These are phyloP conservation scores for Phataginus tetradactyla DNA, from an alignment of 2,797 vertebrate genomes.

Conservation along the genomic window DNA sequence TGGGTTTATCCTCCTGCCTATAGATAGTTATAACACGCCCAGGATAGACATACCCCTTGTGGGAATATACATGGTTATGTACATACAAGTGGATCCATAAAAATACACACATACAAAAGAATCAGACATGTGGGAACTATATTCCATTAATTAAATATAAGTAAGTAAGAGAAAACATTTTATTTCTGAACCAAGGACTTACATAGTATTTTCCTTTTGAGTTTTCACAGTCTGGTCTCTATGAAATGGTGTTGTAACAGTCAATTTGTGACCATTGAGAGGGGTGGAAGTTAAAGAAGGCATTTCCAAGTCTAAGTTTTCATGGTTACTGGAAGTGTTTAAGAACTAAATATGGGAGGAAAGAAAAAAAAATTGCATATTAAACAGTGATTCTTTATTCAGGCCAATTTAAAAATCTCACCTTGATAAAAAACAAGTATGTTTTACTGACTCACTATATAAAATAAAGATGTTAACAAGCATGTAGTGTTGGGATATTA, in stretches of 20 bases:
- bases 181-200: slow-evolving; percentile 80
- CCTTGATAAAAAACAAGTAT: slow-evolving; percentile 37
- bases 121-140: background rate
- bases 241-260: slow-evolving; percentile 87
- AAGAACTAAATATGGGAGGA: slow-evolving; percentile 90
- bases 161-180: slow-evolving; percentile 19
- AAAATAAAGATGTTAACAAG: background rate
- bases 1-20: background rate
- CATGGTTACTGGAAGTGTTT: slow-evolving; percentile 92
- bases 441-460: slow-evolving; percentile 21
- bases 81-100: background rate
- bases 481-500: background rate
- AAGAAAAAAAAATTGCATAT: slow-evolving; percentile 59
- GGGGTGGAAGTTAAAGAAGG: slow-evolving; percentile 90
- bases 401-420: slow-evolving; percentile 45
- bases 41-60: background rate
- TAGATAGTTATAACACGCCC: background rate
- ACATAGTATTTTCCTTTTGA: slow-evolving; percentile 96
- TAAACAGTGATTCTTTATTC: slow-evolving; percentile 16
- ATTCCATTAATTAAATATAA: background rate
- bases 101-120: background rate
- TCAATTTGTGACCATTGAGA: slow-evolving; percentile 91
- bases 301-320: slow-evolving; percentile 91
- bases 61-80: background rate
- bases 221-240: slow-evolving; percentile 90